These are phyloP conservation scores for Noctua pronuba DNA, from an alignment of 2,888 invertebrate species.

Conservation along the genomic window DNA sequence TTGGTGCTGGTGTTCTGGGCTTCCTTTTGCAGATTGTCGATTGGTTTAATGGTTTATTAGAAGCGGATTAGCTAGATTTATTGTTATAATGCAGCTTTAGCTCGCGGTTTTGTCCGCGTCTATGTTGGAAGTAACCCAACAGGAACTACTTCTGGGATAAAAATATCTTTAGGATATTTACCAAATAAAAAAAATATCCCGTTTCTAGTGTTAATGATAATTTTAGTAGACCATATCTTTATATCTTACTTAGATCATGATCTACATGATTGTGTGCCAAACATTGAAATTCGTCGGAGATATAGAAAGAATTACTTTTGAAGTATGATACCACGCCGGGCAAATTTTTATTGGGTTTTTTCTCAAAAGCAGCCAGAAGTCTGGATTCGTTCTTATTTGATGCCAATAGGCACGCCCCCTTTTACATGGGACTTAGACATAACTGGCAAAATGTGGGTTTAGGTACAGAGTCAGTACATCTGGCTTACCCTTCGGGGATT, in stretches of 20 bases:
- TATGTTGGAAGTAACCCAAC: neutral
- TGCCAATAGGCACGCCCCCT: neutral
- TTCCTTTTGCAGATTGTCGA: conserved; percentile 33
- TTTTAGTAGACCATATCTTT: too few species aligned
- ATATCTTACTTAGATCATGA: neutral
- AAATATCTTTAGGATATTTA: too few species aligned
- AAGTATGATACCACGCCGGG: neutral
- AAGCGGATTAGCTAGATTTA: conserved; percentile 14
- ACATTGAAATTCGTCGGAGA: neutral
- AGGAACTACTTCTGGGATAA: neutral
- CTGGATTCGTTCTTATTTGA: neutral
- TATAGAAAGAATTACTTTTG: neutral
- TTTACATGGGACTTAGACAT: neutral
- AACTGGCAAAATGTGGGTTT: neutral
- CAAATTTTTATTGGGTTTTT: neutral
- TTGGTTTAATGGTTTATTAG: conserved; percentile 28
- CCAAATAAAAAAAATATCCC: too few species aligned
- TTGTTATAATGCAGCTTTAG: neutral
- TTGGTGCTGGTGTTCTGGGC: neutral
- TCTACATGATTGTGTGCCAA: neutral
- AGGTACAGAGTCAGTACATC: neutral
- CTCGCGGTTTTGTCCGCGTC: neutral
- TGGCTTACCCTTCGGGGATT: neutral
- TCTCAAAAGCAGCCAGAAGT: neutral
- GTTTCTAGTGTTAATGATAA: too few species aligned